Evolutionary conservation across 2,113 vertebrate genomes (phyloP).

Genomic region (Antechinus stuartii): DNA sequence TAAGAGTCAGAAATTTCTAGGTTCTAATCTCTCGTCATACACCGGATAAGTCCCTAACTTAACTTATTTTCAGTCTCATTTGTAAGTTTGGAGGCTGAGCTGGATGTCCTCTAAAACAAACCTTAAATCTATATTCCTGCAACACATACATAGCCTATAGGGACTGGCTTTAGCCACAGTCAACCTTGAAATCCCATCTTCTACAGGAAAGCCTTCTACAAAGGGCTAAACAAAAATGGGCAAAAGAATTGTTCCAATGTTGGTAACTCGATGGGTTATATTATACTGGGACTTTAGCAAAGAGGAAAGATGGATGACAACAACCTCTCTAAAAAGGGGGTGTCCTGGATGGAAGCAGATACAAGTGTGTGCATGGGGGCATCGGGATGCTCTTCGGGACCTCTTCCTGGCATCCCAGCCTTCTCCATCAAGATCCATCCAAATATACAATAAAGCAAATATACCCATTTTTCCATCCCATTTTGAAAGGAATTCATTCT

Average conservation of each 20-base stretch:
- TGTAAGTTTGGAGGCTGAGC: too few relatives aligned
- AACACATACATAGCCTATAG: too few relatives aligned
- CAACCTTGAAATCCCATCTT: too few relatives aligned
- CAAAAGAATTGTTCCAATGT: constrained; percentile 14
- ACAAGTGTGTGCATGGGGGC: constrained; percentile 29
- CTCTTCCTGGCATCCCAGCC: background rate
- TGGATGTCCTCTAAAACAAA: too few relatives aligned
- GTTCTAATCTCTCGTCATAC: too few relatives aligned
- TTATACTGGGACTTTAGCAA: constrained; percentile 23
- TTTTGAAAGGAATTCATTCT: background rate
- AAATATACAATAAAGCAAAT: background rate
- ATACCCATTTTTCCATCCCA: background rate
- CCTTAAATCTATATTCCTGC: too few relatives aligned
- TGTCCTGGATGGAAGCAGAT: background rate
- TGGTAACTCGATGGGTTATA: constrained; percentile 5
- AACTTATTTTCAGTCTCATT: too few relatives aligned
- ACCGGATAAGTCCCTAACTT: too few relatives aligned
- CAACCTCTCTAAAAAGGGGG: background rate
- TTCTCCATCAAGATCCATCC: background rate
- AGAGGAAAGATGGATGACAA: constrained; percentile 32
- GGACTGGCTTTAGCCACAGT: too few relatives aligned
- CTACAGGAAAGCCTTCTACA: background rate
- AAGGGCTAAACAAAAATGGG: constrained; percentile 31
- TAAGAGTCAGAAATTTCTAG: too few relatives aligned
- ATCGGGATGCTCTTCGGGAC: constrained; percentile 42